Evolutionary conservation across 2,113 vertebrate genomes (phyloP).

Genomic region (Nesoenas mayeri): DNA sequence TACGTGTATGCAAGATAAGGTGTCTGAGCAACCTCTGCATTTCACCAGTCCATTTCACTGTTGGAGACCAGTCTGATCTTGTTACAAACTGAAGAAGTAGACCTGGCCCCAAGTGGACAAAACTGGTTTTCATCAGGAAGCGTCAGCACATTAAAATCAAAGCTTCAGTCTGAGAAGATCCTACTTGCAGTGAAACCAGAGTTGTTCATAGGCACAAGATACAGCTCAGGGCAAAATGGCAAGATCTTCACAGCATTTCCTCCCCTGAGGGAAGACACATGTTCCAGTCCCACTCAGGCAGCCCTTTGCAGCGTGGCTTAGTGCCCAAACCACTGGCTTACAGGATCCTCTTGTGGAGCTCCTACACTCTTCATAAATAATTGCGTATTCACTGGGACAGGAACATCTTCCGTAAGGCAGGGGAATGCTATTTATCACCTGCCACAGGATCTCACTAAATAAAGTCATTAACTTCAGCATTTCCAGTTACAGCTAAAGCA

Average conservation of each 20-base stretch:
- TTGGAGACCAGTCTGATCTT: not conserved
- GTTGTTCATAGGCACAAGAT: not conserved
- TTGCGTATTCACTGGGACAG: not conserved
- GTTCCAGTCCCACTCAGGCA: not conserved
- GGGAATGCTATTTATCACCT: not conserved
- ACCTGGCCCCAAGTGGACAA: not conserved
- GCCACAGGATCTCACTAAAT: not conserved
- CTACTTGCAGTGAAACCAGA: not conserved
- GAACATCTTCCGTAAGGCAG: not conserved
- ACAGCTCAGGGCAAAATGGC: not conserved
- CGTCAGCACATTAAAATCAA: not conserved
- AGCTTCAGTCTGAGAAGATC: not conserved
- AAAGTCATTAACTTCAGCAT: not conserved
- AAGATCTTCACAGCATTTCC: not conserved
- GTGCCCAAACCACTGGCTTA: not conserved
- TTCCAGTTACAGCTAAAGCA: not conserved
- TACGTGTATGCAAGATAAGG: not conserved
- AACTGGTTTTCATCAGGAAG: slow-evolving; percentile 5
- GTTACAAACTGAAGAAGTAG: not conserved
- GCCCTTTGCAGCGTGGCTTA: not conserved
- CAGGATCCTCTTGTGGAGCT: not conserved
- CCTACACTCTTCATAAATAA: not conserved
- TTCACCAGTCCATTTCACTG: not conserved
- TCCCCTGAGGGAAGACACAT: not conserved
- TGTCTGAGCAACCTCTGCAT: not conserved